Evolutionary conservation across 2,888 invertebrate species (phyloP).

Genomic region (Plagodis pulveraria): DNA sequence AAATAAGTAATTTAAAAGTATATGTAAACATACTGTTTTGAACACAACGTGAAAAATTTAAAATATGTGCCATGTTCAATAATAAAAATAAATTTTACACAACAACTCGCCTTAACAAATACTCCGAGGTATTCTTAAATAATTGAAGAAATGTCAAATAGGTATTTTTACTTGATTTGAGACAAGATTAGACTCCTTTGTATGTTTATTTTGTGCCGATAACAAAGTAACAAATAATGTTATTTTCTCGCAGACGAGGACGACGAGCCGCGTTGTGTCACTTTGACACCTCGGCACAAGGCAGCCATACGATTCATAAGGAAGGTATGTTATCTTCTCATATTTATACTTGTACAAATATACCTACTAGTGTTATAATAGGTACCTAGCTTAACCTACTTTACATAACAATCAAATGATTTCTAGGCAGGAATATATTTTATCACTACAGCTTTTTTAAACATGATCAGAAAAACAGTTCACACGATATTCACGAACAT

Average conservation of each 20-base stretch:
- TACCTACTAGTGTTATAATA: not conserved
- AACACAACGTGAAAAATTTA: too few species aligned
- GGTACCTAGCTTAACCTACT: not conserved
- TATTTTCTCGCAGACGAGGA: slow-evolving; percentile 88
- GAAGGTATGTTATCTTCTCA: slow-evolving; percentile 87
- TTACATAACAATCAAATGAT: not conserved
- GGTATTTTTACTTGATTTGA: not conserved
- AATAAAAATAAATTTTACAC: too few species aligned
- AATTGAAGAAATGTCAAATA: not conserved
- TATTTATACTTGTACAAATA: not conserved
- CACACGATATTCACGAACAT: slow-evolving; percentile 8
- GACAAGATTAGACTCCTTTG: slow-evolving; percentile 10
- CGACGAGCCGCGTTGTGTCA: slow-evolving; percentile 91
- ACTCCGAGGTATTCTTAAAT: not conserved
- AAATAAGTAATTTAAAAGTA: too few species aligned
- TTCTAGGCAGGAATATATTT: slow-evolving; percentile 3
- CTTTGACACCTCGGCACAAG: slow-evolving; percentile 94
- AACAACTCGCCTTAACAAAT: too few species aligned
- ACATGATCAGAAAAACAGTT: slow-evolving; percentile 2
- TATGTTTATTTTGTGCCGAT: slow-evolving; percentile 20
- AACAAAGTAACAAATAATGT: slow-evolving; percentile 26
- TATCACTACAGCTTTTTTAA: slow-evolving; percentile 9
- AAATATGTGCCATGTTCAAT: too few species aligned
- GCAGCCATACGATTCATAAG: slow-evolving; percentile 95
- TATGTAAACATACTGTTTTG: too few species aligned